Conservation (phyloP, 2,797 vertebrate species). For the Mionectes olivaceus region DNA sequence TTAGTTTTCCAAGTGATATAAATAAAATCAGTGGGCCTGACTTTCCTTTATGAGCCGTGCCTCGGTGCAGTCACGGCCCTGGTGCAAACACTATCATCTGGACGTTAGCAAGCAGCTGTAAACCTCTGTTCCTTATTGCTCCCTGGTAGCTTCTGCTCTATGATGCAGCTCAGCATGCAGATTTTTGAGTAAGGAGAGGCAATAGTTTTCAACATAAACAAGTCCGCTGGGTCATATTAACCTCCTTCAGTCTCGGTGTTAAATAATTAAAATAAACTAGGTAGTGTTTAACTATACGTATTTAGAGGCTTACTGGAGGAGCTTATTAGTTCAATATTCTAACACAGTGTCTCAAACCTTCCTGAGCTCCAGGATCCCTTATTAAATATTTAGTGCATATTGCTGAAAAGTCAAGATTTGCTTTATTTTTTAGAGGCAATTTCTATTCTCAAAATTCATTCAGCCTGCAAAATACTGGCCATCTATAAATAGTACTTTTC, state of each 20-base stretch:
- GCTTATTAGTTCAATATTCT: conserved; percentile 58
- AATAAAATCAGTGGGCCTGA: neutral
- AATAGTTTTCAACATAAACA: conserved; percentile 61
- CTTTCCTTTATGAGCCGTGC: neutral
- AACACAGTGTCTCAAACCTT: conserved; percentile 37
- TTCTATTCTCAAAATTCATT: conserved; percentile 22
- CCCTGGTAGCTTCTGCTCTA: conserved; percentile 34
- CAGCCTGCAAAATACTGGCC: neutral
- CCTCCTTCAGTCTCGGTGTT: conserved; percentile 39
- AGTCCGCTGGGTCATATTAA: conserved; percentile 42
- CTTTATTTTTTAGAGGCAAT: conserved; percentile 44
- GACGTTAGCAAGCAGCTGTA: conserved; percentile 15
- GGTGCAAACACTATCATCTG: neutral
- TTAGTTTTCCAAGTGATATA: neutral
- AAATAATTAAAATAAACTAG: conserved; percentile 55
- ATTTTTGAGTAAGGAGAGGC: conserved; percentile 49
- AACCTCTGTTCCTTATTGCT: conserved; percentile 13
- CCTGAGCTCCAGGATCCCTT: conserved; percentile 38
- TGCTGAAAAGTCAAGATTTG: conserved; percentile 60
- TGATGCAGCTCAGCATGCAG: conserved; percentile 62
- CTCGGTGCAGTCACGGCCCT: neutral
- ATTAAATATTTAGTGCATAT: conserved; percentile 54
- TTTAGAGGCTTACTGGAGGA: conserved; percentile 53
- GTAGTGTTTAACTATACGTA: conserved; percentile 53
- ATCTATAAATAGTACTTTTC: conserved; percentile 7